Evolutionary conservation across 2,797 vertebrate genomes (phyloP).

Genomic region (Gymnothorax reevesii): DNA sequence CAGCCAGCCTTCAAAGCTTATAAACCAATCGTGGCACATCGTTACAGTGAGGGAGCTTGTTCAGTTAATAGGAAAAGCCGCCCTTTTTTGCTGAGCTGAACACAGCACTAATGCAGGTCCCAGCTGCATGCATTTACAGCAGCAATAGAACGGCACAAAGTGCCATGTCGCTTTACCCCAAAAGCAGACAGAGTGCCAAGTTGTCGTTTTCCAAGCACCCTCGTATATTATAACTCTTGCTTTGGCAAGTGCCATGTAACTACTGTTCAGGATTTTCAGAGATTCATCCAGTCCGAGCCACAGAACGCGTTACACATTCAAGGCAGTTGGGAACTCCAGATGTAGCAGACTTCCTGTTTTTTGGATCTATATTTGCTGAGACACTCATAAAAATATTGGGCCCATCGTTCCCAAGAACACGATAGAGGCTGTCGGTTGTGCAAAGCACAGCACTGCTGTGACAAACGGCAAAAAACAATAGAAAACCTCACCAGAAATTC

Average conservation of each 20-base stretch:
- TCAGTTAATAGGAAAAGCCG: background rate
- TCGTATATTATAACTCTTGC: slow-evolving; percentile 27
- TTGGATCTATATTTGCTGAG: slow-evolving; percentile 59
- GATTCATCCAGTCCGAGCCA: background rate
- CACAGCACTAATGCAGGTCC: background rate
- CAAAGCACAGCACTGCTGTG: slow-evolving; percentile 46
- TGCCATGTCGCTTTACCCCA: background rate
- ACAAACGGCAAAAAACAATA: background rate
- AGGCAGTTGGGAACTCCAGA: slow-evolving; percentile 47
- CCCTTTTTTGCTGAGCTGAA: background rate
- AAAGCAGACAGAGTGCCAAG: background rate
- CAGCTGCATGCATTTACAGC: background rate
- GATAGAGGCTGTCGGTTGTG: slow-evolving; percentile 42
- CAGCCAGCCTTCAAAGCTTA: background rate
- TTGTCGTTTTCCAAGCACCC: slow-evolving; percentile 13
- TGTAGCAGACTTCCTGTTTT: slow-evolving; percentile 48
- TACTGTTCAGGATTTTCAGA: slow-evolving; percentile 33
- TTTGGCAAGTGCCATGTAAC: background rate
- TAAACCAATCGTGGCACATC: slow-evolving; percentile 1
- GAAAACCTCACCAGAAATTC: background rate
- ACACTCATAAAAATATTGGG: slow-evolving; percentile 47
- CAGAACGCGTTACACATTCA: slow-evolving; percentile 34
- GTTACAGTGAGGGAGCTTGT: background rate
- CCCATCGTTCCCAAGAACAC: slow-evolving; percentile 44
- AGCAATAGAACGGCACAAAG: background rate